Base-by-base conservation (phyloP, 2,797 vertebrate species). In the Rhinophrynus dorsalis region DNA sequence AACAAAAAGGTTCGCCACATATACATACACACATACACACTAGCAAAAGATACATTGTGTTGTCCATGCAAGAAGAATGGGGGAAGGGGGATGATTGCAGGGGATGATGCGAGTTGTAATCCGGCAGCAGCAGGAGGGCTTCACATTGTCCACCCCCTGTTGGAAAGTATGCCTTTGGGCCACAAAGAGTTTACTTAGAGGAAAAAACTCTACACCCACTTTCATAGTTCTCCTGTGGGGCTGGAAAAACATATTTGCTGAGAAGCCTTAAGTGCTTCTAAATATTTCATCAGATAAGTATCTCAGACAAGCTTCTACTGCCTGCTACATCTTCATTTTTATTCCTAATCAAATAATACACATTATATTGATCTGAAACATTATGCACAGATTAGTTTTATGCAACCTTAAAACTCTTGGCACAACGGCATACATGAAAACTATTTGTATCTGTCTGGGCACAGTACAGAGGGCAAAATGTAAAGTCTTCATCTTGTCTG, bases 281-380 rank as follows among this genome's bases (percentile, higher is more conserved):
- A 71, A 71, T 71, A 64, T 71, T 71, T 71, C 42, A 71, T 57
- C 10, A 54, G 68, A 56, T 38, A 71, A 71, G 51, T 48, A 63
- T 55, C 48, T 76, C 61, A 76, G 75, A 80, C 62, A 42, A 75
- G 62, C 26, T 54, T 62, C 44, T 58, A 75, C 21, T 67, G 74
- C 77, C 75, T 81, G 3, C 56, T 79, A 77, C 27, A 72, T 65
- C 75, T 57, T 68, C 55, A 65, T 74, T 82, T 81, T 71, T 79
- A 58, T 59, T 71, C 50, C 70, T 67, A 76, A 78, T 73, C 47
- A 81, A 74, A 76, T 74, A 40, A 77, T 68, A 78, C 60, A 78
- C 26, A 71, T 71, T 64, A 32, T 61, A 71, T 64, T 57, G 68
- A 63, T 71, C 52, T 40, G 26, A 56, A 69, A 63, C 58, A 37